Conservation (phyloP, 2,797 vertebrate genomes). For the Melanotaenia maccullochi region DNA sequence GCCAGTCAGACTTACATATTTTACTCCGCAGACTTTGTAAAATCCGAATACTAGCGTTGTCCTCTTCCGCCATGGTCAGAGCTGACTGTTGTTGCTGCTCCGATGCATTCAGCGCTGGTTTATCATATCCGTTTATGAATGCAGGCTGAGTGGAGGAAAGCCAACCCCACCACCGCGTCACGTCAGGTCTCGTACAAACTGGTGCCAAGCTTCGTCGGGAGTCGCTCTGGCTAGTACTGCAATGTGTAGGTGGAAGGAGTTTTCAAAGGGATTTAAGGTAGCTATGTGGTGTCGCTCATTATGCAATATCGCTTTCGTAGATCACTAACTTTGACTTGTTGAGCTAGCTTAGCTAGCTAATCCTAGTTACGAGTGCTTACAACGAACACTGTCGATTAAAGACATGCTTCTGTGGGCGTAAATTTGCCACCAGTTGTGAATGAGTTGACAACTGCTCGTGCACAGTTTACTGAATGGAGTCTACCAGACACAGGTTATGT, state of each 20-base stretch:
- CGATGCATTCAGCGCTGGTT: slow-evolving; percentile 78
- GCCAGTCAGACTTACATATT: slow-evolving; percentile 89
- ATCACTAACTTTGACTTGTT: slow-evolving; percentile 40
- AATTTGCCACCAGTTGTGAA: slow-evolving; percentile 25
- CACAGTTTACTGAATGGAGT: slow-evolving; percentile 3
- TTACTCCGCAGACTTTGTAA: slow-evolving; percentile 95
- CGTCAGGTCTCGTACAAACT: slow-evolving; percentile 59
- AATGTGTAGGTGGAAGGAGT: slow-evolving; percentile 39
- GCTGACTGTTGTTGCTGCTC: slow-evolving; percentile 72
- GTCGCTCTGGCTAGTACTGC: slow-evolving; percentile 1
- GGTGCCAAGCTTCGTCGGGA: slow-evolving; percentile 37
- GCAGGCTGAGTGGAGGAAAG: slow-evolving; percentile 68
- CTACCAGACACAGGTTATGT: neutral
- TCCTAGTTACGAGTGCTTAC: slow-evolving; percentile 9
- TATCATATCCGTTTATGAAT: slow-evolving; percentile 86
- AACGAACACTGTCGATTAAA: neutral
- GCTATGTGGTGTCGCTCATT: slow-evolving; percentile 30
- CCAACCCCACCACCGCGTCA: slow-evolving; percentile 77
- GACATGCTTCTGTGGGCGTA: slow-evolving; percentile 1
- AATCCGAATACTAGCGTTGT: slow-evolving; percentile 89
- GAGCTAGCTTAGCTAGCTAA: slow-evolving; percentile 43
- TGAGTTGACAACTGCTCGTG: slow-evolving; percentile 1
- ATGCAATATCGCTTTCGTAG: slow-evolving; percentile 35
- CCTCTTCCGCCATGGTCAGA: slow-evolving; percentile 89
- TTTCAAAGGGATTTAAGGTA: slow-evolving; percentile 39